Base-by-base conservation (phyloP, 2,888 invertebrate species). In the Busseola fusca region DNA sequence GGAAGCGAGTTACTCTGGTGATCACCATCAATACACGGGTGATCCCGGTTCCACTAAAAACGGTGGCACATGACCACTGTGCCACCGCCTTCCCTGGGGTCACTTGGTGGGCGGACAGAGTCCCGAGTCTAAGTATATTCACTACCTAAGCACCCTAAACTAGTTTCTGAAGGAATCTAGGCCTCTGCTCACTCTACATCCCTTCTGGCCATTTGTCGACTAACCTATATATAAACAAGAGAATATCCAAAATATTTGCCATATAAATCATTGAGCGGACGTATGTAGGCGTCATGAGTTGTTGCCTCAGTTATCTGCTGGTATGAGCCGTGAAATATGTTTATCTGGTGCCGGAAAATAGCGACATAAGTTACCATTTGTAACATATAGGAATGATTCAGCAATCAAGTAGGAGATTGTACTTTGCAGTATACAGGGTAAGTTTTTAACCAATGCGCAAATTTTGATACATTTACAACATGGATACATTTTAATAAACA, bases 281-380 rank as follows among this genome's bases (percentile, higher is more conserved):
- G n/a, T 48, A 16, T 37, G 56, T 56, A 64, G 42, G 37, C 54
- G 18, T 14, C 18, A 62, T 62, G 56, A 65, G 21, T 77, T 63
- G 34, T 60, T 5, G 52, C 30, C n/a, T 1, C 27, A 16, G 48
- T 16, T 60, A 56, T 64, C 50, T 37, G 56, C 18, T 21, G 9
- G 30, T 54, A 16, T 54, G 63, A 59, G 21, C 40, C 76, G 60
- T 68, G 69, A 74, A 76, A 68, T 74, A 76, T 76, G 76, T 60
- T 68, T 48, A 62, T 68, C 40, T 34, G 48, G 18, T 25, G 30
- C 48, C 74, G 57, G 57, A 34, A 74, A 65, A 74, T 18, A 60
- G 7, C n/a, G 1, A 59, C 52, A 73, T 67, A 75, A 12, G 21
- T 34, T 57, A 42, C 30, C 1, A 27, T 74, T 74, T 18, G 56